Evolutionary conservation across 2,888 invertebrate species (phyloP).

Genomic region (Sinhomidia bicolor): DNA sequence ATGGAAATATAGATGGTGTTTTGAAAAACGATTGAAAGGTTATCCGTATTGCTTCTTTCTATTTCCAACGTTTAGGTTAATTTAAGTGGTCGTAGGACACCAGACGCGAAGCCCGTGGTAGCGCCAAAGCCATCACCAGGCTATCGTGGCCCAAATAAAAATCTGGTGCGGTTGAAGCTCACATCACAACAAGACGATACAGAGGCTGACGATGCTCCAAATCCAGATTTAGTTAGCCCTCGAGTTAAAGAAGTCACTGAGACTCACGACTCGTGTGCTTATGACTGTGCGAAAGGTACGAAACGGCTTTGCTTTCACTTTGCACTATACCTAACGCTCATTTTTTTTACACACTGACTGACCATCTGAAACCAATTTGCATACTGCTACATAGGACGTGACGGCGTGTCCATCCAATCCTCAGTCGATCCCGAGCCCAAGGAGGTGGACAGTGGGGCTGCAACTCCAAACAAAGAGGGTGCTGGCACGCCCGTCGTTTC

Average conservation of each 20-base stretch:
- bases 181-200: slow-evolving; percentile 79
- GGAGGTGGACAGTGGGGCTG: slow-evolving; percentile 72
- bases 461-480: slow-evolving; percentile 72
- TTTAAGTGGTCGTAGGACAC: slow-evolving; percentile 76
- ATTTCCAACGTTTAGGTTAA: slow-evolving; percentile 74
- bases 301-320: background rate
- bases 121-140: slow-evolving; percentile 73
- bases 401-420: slow-evolving; percentile 79
- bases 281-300: slow-evolving; percentile 78
- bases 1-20: background rate
- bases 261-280: slow-evolving; percentile 78
- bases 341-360: background rate
- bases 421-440: slow-evolving; percentile 79
- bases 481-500: slow-evolving; percentile 72
- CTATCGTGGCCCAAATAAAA: slow-evolving; percentile 73
- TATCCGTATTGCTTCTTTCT: background rate
- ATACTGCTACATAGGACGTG: slow-evolving; percentile 69
- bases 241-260: slow-evolving; percentile 80
- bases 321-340: slow-evolving; percentile 17
- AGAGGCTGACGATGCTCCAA: slow-evolving; percentile 79
- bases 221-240: slow-evolving; percentile 81
- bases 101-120: slow-evolving; percentile 72
- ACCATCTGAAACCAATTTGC: background rate
- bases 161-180: slow-evolving; percentile 76
- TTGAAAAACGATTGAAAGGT: background rate